Evolutionary conservation across 2,888 invertebrate species (phyloP), one percentile per base, ranked within the genome.

Genomic region (Fragum whitleyi): DNA sequence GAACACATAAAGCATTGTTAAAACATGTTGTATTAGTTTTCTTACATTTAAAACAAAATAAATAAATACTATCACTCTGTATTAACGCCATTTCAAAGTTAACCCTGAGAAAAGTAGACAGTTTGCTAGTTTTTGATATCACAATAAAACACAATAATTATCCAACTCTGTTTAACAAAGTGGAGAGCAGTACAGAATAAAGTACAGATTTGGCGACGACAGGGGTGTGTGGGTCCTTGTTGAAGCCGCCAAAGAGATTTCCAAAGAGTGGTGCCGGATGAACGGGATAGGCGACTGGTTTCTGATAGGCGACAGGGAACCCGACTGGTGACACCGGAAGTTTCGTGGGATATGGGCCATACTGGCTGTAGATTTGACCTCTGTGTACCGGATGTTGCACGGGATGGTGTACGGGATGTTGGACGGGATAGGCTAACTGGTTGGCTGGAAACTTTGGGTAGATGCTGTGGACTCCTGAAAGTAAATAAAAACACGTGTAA

Each of bases 201-300:
- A 62, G 11, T 11, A 62, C 62, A n/a, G 62, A 36, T 62, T 62
- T 62, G n/a, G 62, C 28, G 3, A 62, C 62, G 28, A 62, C 36
- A 36, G 32, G 9, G 62, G 62, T 39, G 1, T 62, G 39, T 14
- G 62, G 62, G 21, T 62, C 36, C n/a, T 36, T 26, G 29, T 62
- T 6, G 36, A 39, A 21, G 28, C n/a, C n/a, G n/a, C 62, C 62
- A 21, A 62, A 62, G 5, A 21, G 62, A 36, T 62, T 62, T 21
- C 36, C 36, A 21, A 36, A 62, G 5, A 32, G 16, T 62, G 36
- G 62, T 36, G 36, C 62, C 28, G 62, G 62, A n/a, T 62, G 36
- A 39, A 39, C 28, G n/a, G n/a, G n/a, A n/a, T n/a, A n/a, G n/a
- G n/a, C n/a, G 1, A 29, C 61, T 36, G 62, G 62, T 36, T 32